Percentiles rank a stretch among this genome's conserved stretches.
Conservation (phyloP, 2,888 invertebrate species). For the Oligia latruncula region DNA sequence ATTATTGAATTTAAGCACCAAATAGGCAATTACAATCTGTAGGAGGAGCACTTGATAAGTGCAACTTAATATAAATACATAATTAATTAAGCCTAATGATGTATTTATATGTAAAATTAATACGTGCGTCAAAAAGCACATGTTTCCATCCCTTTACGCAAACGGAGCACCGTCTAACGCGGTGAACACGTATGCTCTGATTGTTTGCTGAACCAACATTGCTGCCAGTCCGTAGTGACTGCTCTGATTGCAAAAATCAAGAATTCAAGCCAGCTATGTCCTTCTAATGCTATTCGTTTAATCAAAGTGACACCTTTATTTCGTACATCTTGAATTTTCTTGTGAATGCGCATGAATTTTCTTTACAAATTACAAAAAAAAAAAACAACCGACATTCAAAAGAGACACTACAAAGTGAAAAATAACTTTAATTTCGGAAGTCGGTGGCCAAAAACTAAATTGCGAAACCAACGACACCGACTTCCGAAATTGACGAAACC, state of each 20-base stretch:
- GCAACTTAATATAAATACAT: no score
- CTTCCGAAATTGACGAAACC: no score
- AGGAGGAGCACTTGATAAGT: no score
- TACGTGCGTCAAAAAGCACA: background rate
- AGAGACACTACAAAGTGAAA: no score
- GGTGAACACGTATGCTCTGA: background rate
- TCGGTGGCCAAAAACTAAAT: no score
- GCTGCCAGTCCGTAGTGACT: background rate
- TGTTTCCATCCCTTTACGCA: background rate
- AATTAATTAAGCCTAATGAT: background rate
- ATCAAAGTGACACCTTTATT: background rate
- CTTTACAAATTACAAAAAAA: no score
- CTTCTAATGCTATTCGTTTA: background rate
- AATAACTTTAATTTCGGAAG: no score
- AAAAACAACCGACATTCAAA: no score
- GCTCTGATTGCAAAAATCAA: constrained; percentile 21
- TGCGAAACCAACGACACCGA: no score
- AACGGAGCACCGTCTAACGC: background rate
- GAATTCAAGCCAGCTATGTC: background rate
- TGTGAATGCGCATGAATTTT: no score
- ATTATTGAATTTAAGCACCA: no score
- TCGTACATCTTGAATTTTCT: background rate
- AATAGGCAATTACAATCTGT: no score
- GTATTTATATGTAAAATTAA: background rate
- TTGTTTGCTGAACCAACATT: constrained; percentile 25